Percentiles rank a stretch among this genome's conserved stretches.
phyloP scores from a whole-genome alignment of 2,797 vertebrate species.

The Phoebastria nigripes region DNA sequence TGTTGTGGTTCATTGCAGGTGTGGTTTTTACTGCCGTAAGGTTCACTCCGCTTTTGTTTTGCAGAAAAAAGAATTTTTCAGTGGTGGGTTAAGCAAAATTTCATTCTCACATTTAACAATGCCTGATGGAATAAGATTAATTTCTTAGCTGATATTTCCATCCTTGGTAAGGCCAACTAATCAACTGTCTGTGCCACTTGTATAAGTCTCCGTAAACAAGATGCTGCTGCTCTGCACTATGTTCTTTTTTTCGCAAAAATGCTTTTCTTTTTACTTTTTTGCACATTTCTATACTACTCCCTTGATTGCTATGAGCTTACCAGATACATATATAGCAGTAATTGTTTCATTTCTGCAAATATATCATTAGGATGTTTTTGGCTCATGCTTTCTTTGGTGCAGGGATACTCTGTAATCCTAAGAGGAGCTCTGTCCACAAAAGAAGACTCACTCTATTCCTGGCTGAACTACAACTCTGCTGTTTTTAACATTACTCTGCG shows the following conservation, averaged over 20 bases:
- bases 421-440: conserved; percentile 37
- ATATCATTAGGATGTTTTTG: background rate
- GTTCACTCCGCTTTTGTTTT: background rate
- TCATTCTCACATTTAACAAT: background rate
- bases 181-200: background rate
- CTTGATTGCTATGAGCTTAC: background rate
- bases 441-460: conserved; percentile 44
- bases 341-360: background rate
- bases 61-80: background rate
- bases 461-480: conserved; percentile 47
- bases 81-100: background rate
- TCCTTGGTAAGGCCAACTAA: conserved; percentile 12
- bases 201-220: background rate
- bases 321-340: background rate
- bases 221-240: background rate
- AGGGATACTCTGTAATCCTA: conserved; percentile 24
- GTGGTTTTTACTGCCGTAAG: conserved; percentile 14
- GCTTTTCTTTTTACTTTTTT: background rate
- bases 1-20: conserved; percentile 95
- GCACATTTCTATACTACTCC: background rate
- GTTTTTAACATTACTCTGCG: conserved; percentile 48
- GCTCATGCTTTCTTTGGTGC: conserved; percentile 37
- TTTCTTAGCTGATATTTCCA: conserved; percentile 8
- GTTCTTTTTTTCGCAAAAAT: background rate
- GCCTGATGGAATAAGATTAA: background rate